phyloP scores from a whole-genome alignment of 2,113 vertebrate species.

The Narcine bancroftii region DNA sequence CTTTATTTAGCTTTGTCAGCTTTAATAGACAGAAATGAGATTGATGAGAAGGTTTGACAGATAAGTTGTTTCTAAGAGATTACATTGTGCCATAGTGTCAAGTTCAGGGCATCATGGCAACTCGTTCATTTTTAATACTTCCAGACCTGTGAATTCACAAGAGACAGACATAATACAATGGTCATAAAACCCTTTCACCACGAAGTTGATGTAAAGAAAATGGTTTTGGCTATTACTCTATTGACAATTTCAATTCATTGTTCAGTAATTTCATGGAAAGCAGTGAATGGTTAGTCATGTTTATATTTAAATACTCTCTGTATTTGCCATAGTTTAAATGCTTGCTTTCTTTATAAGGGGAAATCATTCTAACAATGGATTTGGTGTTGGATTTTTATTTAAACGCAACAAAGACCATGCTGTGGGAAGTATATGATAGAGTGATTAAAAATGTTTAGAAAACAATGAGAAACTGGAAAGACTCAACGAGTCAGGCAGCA shows the following conservation, averaged over 20 bases:
- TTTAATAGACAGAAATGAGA: conserved; percentile 55
- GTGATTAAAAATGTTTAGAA: too few relatives aligned
- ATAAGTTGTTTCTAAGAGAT: conserved; percentile 45
- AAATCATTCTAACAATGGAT: neutral
- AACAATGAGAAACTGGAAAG: too few relatives aligned
- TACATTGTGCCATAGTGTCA: conserved; percentile 49
- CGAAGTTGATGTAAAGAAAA: conserved; percentile 20
- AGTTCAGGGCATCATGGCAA: conserved; percentile 42
- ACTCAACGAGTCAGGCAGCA: too few relatives aligned
- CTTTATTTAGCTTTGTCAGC: conserved; percentile 58
- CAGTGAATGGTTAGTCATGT: neutral
- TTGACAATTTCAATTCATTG: conserved; percentile 23
- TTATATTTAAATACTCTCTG: neutral
- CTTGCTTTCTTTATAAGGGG: neutral
- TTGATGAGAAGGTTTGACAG: conserved; percentile 45
- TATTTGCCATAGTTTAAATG: neutral
- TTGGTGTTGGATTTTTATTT: neutral
- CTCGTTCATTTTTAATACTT: conserved; percentile 37
- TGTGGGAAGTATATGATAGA: too few relatives aligned
- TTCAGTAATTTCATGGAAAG: neutral
- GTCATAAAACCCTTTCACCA: conserved; percentile 12
- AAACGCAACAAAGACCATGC: too few relatives aligned
- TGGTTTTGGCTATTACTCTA: conserved; percentile 21
- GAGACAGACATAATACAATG: conserved; percentile 39
- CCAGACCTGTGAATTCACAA: conserved; percentile 41